A percentile compares a stretch with the other conserved stretches of the same genome.
These are phyloP conservation scores for Hyperopisus bebe DNA, from an alignment of 2,113 vertebrate genomes.

Conservation along the genomic window DNA sequence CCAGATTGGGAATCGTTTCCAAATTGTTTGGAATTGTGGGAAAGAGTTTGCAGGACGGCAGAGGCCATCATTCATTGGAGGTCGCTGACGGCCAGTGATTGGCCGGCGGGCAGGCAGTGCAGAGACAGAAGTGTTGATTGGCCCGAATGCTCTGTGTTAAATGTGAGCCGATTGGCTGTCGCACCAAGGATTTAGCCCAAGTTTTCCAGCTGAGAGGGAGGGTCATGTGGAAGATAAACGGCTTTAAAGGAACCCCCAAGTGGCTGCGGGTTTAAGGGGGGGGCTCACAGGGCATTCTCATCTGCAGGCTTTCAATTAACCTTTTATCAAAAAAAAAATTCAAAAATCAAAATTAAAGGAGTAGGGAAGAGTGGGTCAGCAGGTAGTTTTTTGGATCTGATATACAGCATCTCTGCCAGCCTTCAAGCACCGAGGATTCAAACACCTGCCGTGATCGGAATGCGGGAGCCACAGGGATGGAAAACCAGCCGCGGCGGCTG, in stretches of 20 bases:
- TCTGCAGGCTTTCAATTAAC: background rate
- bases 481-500: background rate
- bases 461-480: background rate
- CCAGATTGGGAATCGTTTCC: background rate
- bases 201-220: background rate
- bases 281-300: background rate
- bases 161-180: background rate
- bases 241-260: background rate
- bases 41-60: background rate
- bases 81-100: background rate
- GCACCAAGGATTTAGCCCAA: background rate
- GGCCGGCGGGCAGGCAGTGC: background rate
- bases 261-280: background rate
- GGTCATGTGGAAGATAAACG: background rate
- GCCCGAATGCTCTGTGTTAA: background rate
- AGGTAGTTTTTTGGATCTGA: background rate
- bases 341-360: background rate
- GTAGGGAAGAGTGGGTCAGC: background rate
- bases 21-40: background rate
- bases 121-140: background rate
- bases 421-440: background rate
- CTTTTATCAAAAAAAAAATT: background rate
- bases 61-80: background rate
- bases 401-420: background rate
- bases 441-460: background rate